Evolutionary conservation across 1,140 invertebrate genomes (phyloP), one percentile per base, ranked within the genome.

Genomic region (Carcinoscorpius rotundicauda): DNA sequence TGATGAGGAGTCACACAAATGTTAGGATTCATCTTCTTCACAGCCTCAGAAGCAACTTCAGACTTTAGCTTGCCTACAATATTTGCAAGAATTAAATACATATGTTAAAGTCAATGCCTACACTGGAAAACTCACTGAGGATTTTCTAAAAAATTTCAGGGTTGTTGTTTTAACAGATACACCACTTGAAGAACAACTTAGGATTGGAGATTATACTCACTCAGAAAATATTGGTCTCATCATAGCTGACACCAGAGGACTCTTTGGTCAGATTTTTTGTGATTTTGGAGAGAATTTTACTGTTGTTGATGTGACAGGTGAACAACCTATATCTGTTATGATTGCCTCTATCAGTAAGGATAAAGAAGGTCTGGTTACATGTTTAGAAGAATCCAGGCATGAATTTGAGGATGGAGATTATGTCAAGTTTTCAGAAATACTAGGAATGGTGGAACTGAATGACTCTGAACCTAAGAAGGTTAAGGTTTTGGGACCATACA

Each of bases 371-470:
- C 84, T 93, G 57, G 89, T 94, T 3, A 92, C 91, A 5, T 94
- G 91, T 73, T 76, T 94, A 52, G 91, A 95, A 78, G 96, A 99
- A 76, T 86, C 87, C 0, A 82, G 91, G 6, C 91, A 95, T 78
- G 91, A 91, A 1, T 84, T 95, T 73, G 89, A 93, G 76, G 90
- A 97, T 81, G 96, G 94, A 52, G 94, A 98, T 76, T 87, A 87
- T 78, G 93, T 99, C 5, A 95, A 89, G 10, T 98, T 98, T 76
- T 86, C 84, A 64, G 92, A 91, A 81, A 83, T 99, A 3, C 86
- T 94, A 78, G 97, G 97, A 50, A 98, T 98, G 93, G 83, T 80
- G 4, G 90, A 98, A 77, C 76, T 99, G 10, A 99, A 99, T 79
- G 86, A 84, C 60, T 89, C 88, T 75, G 83, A 88, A 71, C 92